Base-by-base conservation (phyloP, 2,888 invertebrate genomes). In the Itoplectis maculator region DNA sequence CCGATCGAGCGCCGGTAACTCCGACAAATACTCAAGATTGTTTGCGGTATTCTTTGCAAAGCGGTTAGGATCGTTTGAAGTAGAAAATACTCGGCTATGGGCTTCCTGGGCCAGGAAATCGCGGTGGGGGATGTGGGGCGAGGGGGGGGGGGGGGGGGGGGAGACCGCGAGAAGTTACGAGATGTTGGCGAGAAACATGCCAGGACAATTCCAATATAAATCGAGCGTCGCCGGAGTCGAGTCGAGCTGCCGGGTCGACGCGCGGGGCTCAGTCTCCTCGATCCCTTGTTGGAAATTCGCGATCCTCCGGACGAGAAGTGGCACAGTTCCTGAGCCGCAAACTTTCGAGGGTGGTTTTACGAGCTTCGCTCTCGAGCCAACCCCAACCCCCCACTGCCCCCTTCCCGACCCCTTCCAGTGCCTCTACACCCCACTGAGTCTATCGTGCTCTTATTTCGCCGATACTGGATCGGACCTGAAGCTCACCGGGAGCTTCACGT, bases 341-440 rank as follows among this genome's bases (percentile, higher is more conserved):
- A 73, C 59, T 73, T 73, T 73, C 47, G 29, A 61, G 61, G 73
- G 61, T 61, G 61, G 61, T 73, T 72, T 73, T 73, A 73, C 61
- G 61, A 73, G 73, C 45, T 35, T 45, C 35, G 49, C 73, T 47
- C 61, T 18, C 20, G n/a, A 37, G 49, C 47, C 73, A 47, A 47
- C 45, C 20, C 37, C 51, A 2, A 2, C 29, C 29, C 29, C 29
- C 29, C 29, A 2, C 29, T 5, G 3, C 29, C 29, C 29, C 29
- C 29, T n/a, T n/a, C n/a, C 47, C 72, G 35, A 45, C 45, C 20
- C 61, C 47, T 49, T 18, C 18, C 47, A 47, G 45, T 20, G 18
- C n/a, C 59, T 73, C 47, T 61, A 35, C 15, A 73, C 37, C 45
- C 47, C 49, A 35, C 13, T 15, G 35, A 47, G 0, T 29, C 29